These are phyloP conservation scores for Lomographa bimaculata DNA, from an alignment of 2,888 invertebrate genomes.

Conservation along the genomic window DNA sequence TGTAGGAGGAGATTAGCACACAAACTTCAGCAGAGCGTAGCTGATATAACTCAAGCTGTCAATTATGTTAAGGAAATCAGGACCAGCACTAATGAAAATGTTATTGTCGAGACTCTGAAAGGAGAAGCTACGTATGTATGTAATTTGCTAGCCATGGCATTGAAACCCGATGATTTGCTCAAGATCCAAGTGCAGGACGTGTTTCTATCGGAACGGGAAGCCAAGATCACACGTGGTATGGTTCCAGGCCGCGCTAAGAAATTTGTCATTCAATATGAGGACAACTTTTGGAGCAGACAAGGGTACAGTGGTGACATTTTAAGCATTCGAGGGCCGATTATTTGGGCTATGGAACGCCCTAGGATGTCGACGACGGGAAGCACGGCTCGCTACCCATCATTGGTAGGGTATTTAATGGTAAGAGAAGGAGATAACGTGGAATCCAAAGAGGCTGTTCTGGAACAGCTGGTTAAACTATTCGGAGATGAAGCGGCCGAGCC, in stretches of 20 bases:
- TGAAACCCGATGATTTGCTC: conserved; percentile 65
- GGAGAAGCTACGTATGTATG: conserved; percentile 69
- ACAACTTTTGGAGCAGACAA: conserved; percentile 61
- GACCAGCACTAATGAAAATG: conserved; percentile 57
- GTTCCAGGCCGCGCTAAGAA: conserved; percentile 55
- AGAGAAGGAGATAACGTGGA: conserved; percentile 35
- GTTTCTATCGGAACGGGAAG: conserved; percentile 49
- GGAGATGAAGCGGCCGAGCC: conserved; percentile 60
- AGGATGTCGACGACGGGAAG: conserved; percentile 56
- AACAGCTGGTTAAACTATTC: conserved; percentile 66
- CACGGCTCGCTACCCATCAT: conserved; percentile 46
- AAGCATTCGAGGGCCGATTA: conserved; percentile 69
- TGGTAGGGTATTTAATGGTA: conserved; percentile 62
- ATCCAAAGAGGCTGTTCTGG: conserved; percentile 55
- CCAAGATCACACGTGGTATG: conserved; percentile 45
- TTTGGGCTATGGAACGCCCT: conserved; percentile 75
- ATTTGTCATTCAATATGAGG: conserved; percentile 62
- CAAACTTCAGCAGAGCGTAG: conserved; percentile 61
- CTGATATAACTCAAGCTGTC: conserved; percentile 56
- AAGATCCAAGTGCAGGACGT: conserved; percentile 58
- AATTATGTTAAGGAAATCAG: conserved; percentile 63
- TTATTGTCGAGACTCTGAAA: conserved; percentile 65
- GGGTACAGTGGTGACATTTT: conserved; percentile 76
- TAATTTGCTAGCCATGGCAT: conserved; percentile 68
- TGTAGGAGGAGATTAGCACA: conserved; percentile 57